Base-by-base conservation (phyloP, 2,797 vertebrate genomes). In the Sebastes goodei region DNA sequence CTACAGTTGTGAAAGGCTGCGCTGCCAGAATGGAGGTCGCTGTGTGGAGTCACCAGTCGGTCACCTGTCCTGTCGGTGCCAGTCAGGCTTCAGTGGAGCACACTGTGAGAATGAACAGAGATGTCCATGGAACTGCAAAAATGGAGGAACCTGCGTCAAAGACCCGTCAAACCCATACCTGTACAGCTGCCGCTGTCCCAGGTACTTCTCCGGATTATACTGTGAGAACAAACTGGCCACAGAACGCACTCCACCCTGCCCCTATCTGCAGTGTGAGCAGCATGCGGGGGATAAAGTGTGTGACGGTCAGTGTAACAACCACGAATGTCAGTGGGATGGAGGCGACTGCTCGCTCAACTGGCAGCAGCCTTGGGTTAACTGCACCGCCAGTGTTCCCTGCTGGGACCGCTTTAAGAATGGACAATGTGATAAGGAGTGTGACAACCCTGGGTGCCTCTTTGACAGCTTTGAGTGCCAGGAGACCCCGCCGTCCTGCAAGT, bases 311-410 rank as follows among this genome's bases (percentile, higher is more conserved):
- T 99, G 98, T 76, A 98, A 97, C 93, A 97, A 94, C 55, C 91
- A 96, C 0, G 96, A 96, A 7, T 99, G 98, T 82, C 90, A 96
- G 82, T 99, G 98, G 98, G 98, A 99, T 0, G 97, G 97, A 12
- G 97, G 97, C 0, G 98, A 99, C 95, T 99, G 98, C 77, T 97
- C 97, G 0, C 96, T 99, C 73, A 96, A 93, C 72, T 91, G 95
- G 95, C 76, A 86, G 61, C 75, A 95, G 76, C 97, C 98, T 5
- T 99, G 98, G 98, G 83, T 82, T 67, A 97, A 97, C 93, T 99
- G 98, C 88, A 89, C 90, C 1, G 92, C 96, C 56, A 80, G 76
- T 0, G 80, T 97, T 30, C 89, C 88, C 76, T 99, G 98, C 96
- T 98, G 97, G 97, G 86, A 97, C 42, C 93, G 88, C 61, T 97